These are phyloP conservation scores for Sebastes taczanowskii DNA, from an alignment of 2,797 vertebrate species.

Conservation along the genomic window DNA sequence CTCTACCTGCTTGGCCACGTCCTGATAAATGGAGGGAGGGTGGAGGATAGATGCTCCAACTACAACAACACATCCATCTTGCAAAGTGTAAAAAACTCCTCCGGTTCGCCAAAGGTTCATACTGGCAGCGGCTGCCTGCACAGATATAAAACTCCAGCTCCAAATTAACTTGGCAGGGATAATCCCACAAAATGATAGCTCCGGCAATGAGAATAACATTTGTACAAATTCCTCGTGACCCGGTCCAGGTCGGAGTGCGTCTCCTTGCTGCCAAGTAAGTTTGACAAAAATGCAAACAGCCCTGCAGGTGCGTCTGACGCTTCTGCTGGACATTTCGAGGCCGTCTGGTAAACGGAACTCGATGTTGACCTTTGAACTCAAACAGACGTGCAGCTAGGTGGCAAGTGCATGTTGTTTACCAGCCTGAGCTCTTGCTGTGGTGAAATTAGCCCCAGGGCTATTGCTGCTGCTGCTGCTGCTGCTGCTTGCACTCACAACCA, in stretches of 20 bases:
- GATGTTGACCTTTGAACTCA: conserved; percentile 62
- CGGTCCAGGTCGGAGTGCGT: conserved; percentile 12
- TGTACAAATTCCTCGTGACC: conserved; percentile 50
- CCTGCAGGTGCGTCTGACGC: conserved; percentile 52
- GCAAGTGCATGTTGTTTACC: conserved; percentile 34
- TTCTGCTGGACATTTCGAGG: conserved; percentile 48
- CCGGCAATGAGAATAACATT: conserved; percentile 52
- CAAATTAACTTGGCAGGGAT: conserved; percentile 62
- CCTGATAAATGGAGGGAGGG: conserved; percentile 47
- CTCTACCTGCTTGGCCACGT: conserved; percentile 59
- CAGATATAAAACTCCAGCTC: conserved; percentile 57
- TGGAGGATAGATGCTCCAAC: conserved; percentile 31
- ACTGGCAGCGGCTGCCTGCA: conserved; percentile 44
- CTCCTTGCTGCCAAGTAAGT: conserved; percentile 7
- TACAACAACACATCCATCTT: conserved; percentile 62
- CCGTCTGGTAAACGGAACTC: conserved; percentile 63
- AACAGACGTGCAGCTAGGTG: conserved; percentile 16
- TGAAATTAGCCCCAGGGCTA: background rate
- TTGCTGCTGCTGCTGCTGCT: too few species aligned
- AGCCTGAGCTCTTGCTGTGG: conserved; percentile 6
- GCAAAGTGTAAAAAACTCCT: conserved; percentile 39
- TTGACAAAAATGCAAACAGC: conserved; percentile 32
- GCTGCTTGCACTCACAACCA: background rate
- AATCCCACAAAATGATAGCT: conserved; percentile 59
- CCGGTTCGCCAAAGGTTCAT: conserved; percentile 37